Percentiles rank a stretch among this genome's conserved stretches.
Evolutionary conservation across 1,140 invertebrate genomes (phyloP).

Genomic region (Lanistes nyassanus): DNA sequence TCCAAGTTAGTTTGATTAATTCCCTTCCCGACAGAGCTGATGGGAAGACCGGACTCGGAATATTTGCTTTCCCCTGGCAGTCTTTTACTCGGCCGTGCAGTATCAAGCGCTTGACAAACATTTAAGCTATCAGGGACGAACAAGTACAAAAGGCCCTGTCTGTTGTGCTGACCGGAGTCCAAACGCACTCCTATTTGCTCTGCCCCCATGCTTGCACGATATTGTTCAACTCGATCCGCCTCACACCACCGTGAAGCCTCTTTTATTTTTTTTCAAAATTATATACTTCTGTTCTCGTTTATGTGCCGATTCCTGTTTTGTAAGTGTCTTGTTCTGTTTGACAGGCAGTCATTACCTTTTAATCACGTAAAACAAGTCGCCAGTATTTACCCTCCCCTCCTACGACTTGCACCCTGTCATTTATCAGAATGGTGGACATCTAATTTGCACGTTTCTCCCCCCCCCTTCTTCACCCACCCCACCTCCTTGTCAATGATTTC

Average conservation of each 20-base stretch:
- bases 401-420: not conserved
- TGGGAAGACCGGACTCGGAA: not conserved
- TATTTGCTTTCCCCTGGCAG: not conserved
- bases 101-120: slow-evolving; percentile 1
- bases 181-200: too few relatives aligned
- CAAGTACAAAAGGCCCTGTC: slow-evolving; percentile 5
- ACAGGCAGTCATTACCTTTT: too few relatives aligned
- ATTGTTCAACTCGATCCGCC: too few relatives aligned
- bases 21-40: not conserved
- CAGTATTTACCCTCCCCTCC: too few relatives aligned
- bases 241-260: too few relatives aligned
- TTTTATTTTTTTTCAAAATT: too few relatives aligned
- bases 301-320: too few relatives aligned
- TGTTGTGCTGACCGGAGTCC: too few relatives aligned
- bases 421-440: not conserved
- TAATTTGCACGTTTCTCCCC: not conserved
- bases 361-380: too few relatives aligned
- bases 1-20: slow-evolving; percentile 3
- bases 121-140: slow-evolving; percentile 2
- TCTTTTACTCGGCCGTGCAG: not conserved
- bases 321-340: too few relatives aligned
- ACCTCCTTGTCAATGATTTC: not conserved
- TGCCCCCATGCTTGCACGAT: too few relatives aligned
- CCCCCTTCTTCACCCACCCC: slow-evolving; percentile 1
- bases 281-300: too few relatives aligned